These are phyloP conservation scores for Manacus vitellinus DNA, from an alignment of 2,113 vertebrate species.

Conservation along the genomic window DNA sequence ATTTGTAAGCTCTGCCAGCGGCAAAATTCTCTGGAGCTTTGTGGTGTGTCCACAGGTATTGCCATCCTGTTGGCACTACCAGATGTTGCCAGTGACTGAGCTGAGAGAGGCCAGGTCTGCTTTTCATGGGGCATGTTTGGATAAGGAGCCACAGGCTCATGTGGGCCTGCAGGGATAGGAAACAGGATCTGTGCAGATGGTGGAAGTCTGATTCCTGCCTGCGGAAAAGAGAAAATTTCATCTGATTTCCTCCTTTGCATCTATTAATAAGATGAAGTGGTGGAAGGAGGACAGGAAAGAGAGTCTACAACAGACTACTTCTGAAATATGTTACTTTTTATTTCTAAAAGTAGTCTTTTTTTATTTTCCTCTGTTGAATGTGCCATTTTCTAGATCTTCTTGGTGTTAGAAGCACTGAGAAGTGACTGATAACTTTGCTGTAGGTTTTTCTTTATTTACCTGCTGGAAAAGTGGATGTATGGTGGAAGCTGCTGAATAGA, in stretches of 20 bases:
- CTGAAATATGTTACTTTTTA: not conserved
- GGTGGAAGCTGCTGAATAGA: not conserved
- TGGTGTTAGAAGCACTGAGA: not conserved
- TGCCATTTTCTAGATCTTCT: not conserved
- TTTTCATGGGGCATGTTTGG: accelerated
- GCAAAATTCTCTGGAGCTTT: not conserved
- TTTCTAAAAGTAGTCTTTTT: not conserved
- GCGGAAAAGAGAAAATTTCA: not conserved
- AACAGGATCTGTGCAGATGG: not conserved
- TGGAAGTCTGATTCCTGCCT: not conserved
- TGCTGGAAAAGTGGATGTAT: not conserved
- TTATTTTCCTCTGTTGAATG: not conserved
- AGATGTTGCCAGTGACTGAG: accelerated
- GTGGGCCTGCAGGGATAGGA: not conserved
- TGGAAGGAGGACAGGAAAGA: not conserved
- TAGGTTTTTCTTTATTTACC: not conserved
- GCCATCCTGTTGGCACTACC: not conserved
- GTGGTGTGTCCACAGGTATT: not conserved
- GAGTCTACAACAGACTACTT: not conserved
- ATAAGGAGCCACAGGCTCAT: not conserved
- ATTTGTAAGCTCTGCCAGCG: not conserved
- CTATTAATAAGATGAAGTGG: not conserved
- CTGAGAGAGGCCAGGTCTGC: not conserved
- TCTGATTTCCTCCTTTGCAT: not conserved
- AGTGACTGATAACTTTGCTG: not conserved